phyloP scores from a whole-genome alignment of 2,888 invertebrate genomes.

The Acronicta psi region DNA sequence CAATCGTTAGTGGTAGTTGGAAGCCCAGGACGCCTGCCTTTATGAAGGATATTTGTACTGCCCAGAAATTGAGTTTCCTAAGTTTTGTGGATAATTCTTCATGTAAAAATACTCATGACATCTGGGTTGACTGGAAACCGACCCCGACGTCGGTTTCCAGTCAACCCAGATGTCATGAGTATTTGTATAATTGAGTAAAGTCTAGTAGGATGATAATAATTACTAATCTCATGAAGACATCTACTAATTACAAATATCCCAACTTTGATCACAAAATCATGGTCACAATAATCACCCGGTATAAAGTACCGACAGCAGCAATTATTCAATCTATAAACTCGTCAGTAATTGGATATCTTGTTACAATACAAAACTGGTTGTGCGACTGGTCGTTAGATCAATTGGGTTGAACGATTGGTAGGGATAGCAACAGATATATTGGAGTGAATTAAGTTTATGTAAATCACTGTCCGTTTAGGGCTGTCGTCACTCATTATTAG shows the following conservation, averaged over 20 bases:
- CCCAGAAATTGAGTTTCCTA: too few species aligned
- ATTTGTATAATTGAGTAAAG: too few species aligned
- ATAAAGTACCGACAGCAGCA: constrained; percentile 18
- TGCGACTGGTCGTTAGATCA: constrained; percentile 3
- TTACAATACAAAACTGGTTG: constrained; percentile 22
- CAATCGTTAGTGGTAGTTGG: too few species aligned
- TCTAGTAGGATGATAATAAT: too few species aligned
- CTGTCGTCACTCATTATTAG: not conserved
- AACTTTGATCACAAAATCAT: constrained; percentile 10
- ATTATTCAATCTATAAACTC: constrained; percentile 48
- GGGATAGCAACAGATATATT: constrained; percentile 4
- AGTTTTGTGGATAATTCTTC: too few species aligned
- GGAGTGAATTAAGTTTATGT: not conserved
- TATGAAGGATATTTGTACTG: too few species aligned
- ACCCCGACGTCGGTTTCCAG: too few species aligned
- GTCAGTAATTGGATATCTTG: constrained; percentile 47
- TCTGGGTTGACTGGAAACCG: too few species aligned
- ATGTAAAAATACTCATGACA: too few species aligned
- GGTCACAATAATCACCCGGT: constrained; percentile 17
- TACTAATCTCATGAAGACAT: too few species aligned
- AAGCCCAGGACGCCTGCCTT: too few species aligned
- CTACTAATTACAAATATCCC: constrained; percentile 1
- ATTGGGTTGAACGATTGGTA: constrained; percentile 10
- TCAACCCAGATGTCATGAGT: too few species aligned
- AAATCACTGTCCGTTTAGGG: not conserved